phyloP scores from a whole-genome alignment of 92 coral and sea anemone species.

The Micromussa lordhowensis region DNA sequence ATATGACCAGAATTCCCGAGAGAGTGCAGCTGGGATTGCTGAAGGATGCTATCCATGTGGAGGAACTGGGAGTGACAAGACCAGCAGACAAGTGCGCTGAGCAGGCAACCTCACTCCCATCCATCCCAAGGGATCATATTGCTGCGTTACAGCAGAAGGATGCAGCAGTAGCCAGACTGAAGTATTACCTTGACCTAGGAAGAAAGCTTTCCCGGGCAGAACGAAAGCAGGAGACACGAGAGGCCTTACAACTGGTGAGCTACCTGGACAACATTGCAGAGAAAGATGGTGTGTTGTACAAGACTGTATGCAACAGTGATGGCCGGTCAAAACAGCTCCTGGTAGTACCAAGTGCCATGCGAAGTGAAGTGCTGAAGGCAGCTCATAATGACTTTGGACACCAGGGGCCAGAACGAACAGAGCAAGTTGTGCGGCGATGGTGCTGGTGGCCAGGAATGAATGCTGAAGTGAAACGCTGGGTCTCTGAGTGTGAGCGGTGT shows the following conservation, averaged over 20 bases:
- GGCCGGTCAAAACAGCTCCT: too few species aligned
- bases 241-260: conserved; percentile 31
- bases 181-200: conserved; percentile 49
- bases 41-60: conserved; percentile 21
- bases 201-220: conserved; percentile 27
- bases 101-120: conserved; percentile 55
- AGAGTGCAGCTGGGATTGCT: conserved; percentile 44
- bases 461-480: conserved; percentile 60
- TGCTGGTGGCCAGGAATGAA: conserved; percentile 74
- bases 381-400: too few species aligned
- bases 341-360: too few species aligned
- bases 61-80: conserved; percentile 6
- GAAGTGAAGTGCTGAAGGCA: too few species aligned
- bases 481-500: too few species aligned
- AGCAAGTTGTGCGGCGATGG: conserved; percentile 23
- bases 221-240: conserved; percentile 40
- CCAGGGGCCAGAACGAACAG: too few species aligned
- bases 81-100: conserved; percentile 36
- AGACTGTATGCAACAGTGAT: not conserved
- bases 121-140: conserved; percentile 34
- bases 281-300: conserved; percentile 39
- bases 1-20: conserved; percentile 61
- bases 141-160: conserved; percentile 42
- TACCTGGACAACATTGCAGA: conserved; percentile 31
- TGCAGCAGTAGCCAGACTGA: conserved; percentile 37